phyloP scores from a whole-genome alignment of 1,140 invertebrate genomes.

The Eriosoma lanigerum region DNA sequence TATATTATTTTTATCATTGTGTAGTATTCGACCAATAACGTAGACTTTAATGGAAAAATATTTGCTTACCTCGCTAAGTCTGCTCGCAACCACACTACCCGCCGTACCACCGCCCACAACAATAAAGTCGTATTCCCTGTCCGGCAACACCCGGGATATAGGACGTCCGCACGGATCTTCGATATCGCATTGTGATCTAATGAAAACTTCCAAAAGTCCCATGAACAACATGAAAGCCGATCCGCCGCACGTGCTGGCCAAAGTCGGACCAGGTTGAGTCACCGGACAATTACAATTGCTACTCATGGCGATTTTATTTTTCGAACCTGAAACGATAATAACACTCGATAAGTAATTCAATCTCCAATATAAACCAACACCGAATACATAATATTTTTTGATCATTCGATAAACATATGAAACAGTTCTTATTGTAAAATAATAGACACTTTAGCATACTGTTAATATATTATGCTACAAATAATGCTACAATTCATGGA shows the following conservation, averaged over 20 bases:
- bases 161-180: slow-evolving; percentile 80
- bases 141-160: slow-evolving; percentile 63
- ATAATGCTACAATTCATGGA: too few species aligned
- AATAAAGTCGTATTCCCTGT: slow-evolving; percentile 78
- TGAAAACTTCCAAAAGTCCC: slow-evolving; percentile 79
- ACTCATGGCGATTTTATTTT: background rate
- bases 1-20: too few species aligned
- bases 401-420: too few species aligned
- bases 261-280: slow-evolving; percentile 72
- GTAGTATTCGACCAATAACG: too few species aligned
- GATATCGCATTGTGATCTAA: slow-evolving; percentile 78
- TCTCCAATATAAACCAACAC: too few species aligned
- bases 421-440: too few species aligned
- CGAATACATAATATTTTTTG: too few species aligned
- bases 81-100: slow-evolving; percentile 70
- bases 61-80: slow-evolving; percentile 63
- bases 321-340: background rate
- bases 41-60: too few species aligned
- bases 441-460: too few species aligned
- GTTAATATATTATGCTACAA: too few species aligned
- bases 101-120: slow-evolving; percentile 86
- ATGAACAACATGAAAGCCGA: slow-evolving; percentile 83
- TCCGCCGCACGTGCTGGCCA: slow-evolving; percentile 78
- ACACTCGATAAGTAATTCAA: too few species aligned
- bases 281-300: slow-evolving; percentile 71